Conservation (phyloP, 2,113 vertebrate genomes). For the Chelonoidis abingdonii region DNA sequence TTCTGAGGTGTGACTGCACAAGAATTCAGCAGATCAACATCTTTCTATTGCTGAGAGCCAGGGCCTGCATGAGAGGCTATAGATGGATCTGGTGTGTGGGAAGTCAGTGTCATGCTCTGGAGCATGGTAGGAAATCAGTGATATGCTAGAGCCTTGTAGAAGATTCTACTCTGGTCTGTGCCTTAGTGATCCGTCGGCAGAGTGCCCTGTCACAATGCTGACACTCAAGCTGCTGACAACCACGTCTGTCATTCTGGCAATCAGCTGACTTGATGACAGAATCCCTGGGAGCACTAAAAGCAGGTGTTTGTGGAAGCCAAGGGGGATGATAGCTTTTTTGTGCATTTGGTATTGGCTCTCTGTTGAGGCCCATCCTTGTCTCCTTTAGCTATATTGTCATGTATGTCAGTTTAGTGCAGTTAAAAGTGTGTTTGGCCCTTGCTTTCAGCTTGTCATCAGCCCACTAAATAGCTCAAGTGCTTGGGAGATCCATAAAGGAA, state of each 20-base stretch:
- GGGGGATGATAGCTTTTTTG: background rate
- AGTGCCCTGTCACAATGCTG: slow-evolving; percentile 76
- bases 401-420: background rate
- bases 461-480: background rate
- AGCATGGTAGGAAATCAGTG: background rate
- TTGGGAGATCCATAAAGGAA: background rate
- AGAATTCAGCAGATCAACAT: background rate
- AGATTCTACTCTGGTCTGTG: slow-evolving; percentile 66
- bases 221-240: slow-evolving; percentile 78
- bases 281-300: background rate
- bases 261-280: background rate
- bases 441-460: background rate
- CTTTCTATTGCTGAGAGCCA: background rate
- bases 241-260: slow-evolving; percentile 44
- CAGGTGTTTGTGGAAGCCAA: background rate
- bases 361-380: background rate
- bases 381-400: background rate
- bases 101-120: background rate
- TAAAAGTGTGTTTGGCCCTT: background rate
- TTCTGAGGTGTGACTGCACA: background rate
- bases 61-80: background rate
- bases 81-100: background rate
- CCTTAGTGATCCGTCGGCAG: slow-evolving; percentile 83
- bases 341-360: background rate
- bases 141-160: background rate